These are phyloP conservation scores for Amphimedon queenslandica DNA, from an alignment of 37 sponge, comb jelly and placozoan species.

Conservation along the genomic window DNA sequence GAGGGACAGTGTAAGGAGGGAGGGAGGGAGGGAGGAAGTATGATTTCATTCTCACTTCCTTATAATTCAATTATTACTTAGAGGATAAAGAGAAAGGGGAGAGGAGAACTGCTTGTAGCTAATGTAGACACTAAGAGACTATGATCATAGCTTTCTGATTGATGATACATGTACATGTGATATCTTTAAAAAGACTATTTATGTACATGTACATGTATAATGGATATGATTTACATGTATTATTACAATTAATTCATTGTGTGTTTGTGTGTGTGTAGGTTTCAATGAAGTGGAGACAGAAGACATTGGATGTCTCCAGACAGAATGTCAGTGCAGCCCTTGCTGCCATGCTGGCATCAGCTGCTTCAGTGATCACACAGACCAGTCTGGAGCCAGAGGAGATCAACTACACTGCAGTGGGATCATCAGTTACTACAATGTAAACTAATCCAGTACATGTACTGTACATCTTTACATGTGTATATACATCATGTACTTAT, in stretches of 20 bases:
- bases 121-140: not conserved
- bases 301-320: slow-evolving; percentile 73
- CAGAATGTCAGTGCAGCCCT: slow-evolving; percentile 92
- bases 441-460: slow-evolving; percentile 5
- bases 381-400: slow-evolving; percentile 84
- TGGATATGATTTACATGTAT: not conserved
- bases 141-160: not conserved
- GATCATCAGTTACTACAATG: slow-evolving; percentile 90
- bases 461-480: not conserved
- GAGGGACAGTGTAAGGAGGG: too few species aligned
- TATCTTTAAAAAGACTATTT: too few species aligned
- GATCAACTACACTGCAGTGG: slow-evolving; percentile 92
- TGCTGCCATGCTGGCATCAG: slow-evolving; percentile 88
- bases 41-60: too few species aligned
- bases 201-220: slow-evolving; percentile 2
- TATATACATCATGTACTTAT: not conserved
- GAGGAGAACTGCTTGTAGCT: not conserved
- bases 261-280: slow-evolving; percentile 45
- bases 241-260: not conserved
- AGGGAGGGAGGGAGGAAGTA: too few species aligned
- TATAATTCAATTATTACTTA: too few species aligned
- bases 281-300: slow-evolving; percentile 84
- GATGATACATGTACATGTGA: slow-evolving; percentile 15
- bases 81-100: too few species aligned
- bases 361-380: slow-evolving; percentile 77